Evolutionary conservation across 2,113 vertebrate genomes (phyloP), one percentile per base, ranked within the genome.

Genomic region (Cebidichthys violaceus): DNA sequence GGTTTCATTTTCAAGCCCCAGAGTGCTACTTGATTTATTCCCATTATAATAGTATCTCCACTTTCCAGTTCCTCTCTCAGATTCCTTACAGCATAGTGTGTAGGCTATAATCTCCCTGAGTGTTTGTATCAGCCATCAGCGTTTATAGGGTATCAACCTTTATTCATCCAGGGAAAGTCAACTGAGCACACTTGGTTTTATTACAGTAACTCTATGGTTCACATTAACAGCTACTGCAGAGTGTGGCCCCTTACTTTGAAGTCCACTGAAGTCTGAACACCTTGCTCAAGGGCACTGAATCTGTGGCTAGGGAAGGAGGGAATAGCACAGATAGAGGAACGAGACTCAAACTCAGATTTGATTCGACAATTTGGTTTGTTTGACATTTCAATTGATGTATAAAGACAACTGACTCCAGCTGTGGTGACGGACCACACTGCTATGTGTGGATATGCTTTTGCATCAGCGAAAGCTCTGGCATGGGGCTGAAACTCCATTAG

Each of bases 21-120:
- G 82, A 80, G 88, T 89, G 87, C 15, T 55, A 81, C 68, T 65
- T 89, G 85, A 92, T 88, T 89, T 88, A 92, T 91, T 89, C 82
- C 85, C 80, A 68, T 88, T 88, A 87, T 87, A 84, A 85, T 79
- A 82, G 77, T 84, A 82, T 91, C 92, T 89, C 84, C 68, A 57
- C 77, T 83, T 85, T 75, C 82, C 79, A 85, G 84, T 86, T 79
- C 75, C 81, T 85, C 88, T 81, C 70, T 88, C 86, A 20, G 68
- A 85, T 90, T 88, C 85, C 84, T 87, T 5, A 31, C 9, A 35
- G 79, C 78, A 59, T 20, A 50, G 57, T 84, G 74, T 81, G 75
- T 27, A 70, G 78, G 74, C 79, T 82, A 73, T 86, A 88, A 90
- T 89, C 85, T 89, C 77, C 83, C 39, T 31, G 72, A 90, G 82